Conservation (phyloP, 2,888 invertebrate genomes). For the Fabriciana adippe region DNA sequence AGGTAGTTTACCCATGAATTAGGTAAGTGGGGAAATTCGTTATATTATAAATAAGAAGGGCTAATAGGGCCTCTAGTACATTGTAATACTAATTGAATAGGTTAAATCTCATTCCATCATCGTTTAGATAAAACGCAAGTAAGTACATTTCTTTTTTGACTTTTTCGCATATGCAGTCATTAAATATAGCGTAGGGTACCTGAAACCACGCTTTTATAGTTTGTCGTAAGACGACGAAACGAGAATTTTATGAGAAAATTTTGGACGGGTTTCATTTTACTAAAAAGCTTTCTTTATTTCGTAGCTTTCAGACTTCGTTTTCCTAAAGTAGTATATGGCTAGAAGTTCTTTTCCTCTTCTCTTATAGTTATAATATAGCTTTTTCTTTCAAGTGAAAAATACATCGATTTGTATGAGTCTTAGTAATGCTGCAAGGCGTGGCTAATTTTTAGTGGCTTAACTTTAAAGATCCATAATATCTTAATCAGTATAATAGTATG, state of each 20-base stretch:
- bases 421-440: too few species aligned
- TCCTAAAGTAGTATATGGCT: neutral
- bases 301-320: neutral
- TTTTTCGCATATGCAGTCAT: constrained; percentile 1
- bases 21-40: too few species aligned
- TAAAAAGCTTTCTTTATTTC: constrained; percentile 11
- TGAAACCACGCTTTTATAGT: constrained; percentile 11
- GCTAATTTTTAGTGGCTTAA: too few species aligned
- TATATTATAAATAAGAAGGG: too few species aligned
- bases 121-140: neutral
- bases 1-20: too few species aligned
- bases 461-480: too few species aligned
- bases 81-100: too few species aligned
- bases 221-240: constrained; percentile 1
- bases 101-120: neutral
- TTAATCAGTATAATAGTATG: too few species aligned
- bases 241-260: constrained; percentile 11
- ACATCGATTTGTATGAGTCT: too few species aligned
- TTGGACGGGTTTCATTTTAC: constrained; percentile 15
- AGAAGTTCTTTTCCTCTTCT: neutral
- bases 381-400: too few species aligned
- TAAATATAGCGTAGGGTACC: neutral
- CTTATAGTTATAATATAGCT: neutral
- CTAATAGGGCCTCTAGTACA: too few species aligned
- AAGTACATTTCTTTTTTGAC: neutral